These are phyloP conservation scores for Lamellibrachia satsuma DNA, from an alignment of 2,888 invertebrate species.

Conservation along the genomic window DNA sequence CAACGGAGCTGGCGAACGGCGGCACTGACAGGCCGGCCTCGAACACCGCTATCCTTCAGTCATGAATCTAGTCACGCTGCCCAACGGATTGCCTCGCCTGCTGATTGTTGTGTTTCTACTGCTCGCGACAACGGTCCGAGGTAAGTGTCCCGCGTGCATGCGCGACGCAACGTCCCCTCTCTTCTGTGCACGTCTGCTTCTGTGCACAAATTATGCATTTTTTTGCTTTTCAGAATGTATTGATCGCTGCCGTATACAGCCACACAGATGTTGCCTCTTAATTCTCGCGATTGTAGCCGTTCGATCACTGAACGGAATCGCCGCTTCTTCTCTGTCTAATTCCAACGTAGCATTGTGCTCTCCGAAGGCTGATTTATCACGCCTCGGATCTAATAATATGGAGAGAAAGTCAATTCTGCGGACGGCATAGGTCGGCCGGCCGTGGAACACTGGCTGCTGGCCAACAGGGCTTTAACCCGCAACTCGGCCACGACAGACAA, in stretches of 20 bases:
- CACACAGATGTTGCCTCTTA: background rate
- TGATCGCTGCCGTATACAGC: background rate
- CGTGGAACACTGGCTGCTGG: background rate
- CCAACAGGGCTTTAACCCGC: background rate
- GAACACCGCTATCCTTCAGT: background rate
- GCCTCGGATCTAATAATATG: background rate
- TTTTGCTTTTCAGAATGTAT: background rate
- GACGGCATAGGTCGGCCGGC: background rate
- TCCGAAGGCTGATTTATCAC: slow-evolving; percentile 5
- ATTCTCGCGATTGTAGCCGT: background rate
- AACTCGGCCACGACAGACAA: too few species aligned
- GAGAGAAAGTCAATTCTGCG: slow-evolving; percentile 11
- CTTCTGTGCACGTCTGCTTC: background rate
- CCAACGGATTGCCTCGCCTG: background rate
- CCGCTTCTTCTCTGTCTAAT: slow-evolving; percentile 6
- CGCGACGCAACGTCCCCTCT: background rate
- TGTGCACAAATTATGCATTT: background rate
- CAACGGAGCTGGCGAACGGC: background rate
- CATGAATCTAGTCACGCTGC: background rate
- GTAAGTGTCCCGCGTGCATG: background rate
- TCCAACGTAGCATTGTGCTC: background rate
- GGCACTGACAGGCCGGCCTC: background rate
- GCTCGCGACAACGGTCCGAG: background rate
- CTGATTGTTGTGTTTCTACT: background rate
- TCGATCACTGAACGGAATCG: background rate